Evolutionary conservation across 2,797 vertebrate species (phyloP).

Genomic region (Ispidina picta): DNA sequence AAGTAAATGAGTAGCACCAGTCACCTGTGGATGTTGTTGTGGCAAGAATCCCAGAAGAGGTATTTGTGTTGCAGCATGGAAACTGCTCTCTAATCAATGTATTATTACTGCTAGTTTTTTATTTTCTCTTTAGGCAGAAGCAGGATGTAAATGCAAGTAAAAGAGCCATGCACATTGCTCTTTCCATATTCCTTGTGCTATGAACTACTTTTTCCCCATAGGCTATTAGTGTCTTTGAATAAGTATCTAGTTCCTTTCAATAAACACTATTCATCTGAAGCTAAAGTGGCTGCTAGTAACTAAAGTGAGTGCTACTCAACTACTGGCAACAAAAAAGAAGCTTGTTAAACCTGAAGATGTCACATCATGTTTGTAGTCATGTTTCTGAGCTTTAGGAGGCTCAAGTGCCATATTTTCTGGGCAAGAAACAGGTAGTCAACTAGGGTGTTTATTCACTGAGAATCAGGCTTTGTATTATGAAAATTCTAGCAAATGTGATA

Average conservation of each 20-base stretch:
- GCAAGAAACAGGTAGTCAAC: conserved; percentile 73
- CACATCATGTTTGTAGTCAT: neutral
- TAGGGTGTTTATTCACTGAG: conserved; percentile 85
- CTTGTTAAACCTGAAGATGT: conserved; percentile 56
- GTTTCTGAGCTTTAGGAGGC: neutral
- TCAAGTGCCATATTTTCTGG: conserved; percentile 67
- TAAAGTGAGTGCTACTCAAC: conserved; percentile 49
- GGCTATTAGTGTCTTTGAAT: conserved; percentile 56
- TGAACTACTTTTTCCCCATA: conserved; percentile 25
- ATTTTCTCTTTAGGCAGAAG: conserved; percentile 24
- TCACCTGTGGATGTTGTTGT: neutral
- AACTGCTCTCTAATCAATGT: neutral
- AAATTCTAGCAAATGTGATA: conserved; percentile 91
- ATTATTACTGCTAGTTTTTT: neutral
- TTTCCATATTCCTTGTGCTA: conserved; percentile 20
- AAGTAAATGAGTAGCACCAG: neutral
- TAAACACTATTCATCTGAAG: conserved; percentile 48
- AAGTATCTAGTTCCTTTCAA: conserved; percentile 61
- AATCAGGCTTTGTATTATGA: conserved; percentile 88
- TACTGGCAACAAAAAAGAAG: conserved; percentile 16
- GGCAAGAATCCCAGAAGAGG: neutral
- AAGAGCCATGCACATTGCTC: neutral
- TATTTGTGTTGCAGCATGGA: neutral
- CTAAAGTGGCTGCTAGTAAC: conserved; percentile 45
- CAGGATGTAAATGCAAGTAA: neutral